Evolutionary conservation across 2,888 invertebrate species (phyloP).

Genomic region (Chirona hameri): DNA sequence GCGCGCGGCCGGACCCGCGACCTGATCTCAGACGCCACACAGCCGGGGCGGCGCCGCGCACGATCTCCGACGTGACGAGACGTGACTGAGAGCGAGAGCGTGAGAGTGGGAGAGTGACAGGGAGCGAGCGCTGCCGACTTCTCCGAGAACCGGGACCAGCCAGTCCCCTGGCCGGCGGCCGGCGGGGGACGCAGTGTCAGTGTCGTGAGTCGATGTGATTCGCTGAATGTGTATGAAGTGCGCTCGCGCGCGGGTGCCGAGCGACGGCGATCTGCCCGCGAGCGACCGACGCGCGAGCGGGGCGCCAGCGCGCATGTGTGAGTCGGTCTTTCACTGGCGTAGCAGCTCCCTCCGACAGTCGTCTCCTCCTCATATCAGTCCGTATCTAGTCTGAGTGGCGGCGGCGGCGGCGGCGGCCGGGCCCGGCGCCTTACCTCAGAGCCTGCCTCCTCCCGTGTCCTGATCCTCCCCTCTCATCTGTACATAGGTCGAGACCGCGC

Average conservation of each 20-base stretch:
- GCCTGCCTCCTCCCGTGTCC: too few relatives aligned
- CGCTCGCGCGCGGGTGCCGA: not conserved
- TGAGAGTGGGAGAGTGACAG: not conserved
- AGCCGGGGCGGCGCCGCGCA: not conserved
- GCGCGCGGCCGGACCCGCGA: too few relatives aligned
- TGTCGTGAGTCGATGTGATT: not conserved
- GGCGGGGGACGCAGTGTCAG: not conserved
- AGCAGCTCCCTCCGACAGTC: not conserved
- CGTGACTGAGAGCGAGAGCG: not conserved
- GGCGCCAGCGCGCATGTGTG: not conserved
- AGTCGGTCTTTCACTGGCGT: constrained; percentile 12
- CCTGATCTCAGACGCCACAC: too few relatives aligned
- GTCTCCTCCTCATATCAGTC: constrained; percentile 12
- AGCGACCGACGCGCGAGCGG: too few relatives aligned
- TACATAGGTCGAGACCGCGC: constrained; percentile 4
- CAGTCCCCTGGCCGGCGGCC: not conserved
- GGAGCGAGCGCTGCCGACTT: not conserved
- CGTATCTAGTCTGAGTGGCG: not conserved
- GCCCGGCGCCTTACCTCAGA: not conserved
- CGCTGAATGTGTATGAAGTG: not conserved
- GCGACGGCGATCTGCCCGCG: not conserved
- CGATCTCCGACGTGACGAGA: not conserved
- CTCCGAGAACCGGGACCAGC: constrained; percentile 1
- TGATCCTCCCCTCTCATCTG: not conserved
- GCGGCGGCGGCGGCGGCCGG: not conserved